These are phyloP conservation scores for Cochlearius cochlearius DNA, from an alignment of 2,113 vertebrate species.

Conservation along the genomic window DNA sequence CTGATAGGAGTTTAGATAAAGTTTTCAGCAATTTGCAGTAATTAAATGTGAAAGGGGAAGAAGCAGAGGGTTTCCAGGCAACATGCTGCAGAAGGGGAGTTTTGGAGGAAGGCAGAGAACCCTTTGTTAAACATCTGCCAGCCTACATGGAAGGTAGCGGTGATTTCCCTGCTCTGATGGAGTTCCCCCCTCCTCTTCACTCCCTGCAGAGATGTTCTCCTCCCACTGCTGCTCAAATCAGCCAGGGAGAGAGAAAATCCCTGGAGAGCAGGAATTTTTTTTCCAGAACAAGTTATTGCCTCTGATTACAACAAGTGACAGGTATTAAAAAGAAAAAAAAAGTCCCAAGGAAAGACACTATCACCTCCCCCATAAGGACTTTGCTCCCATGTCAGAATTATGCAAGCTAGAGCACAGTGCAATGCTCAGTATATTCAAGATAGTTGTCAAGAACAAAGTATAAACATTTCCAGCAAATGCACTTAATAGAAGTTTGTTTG, in stretches of 20 bases:
- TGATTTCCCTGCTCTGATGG: neutral
- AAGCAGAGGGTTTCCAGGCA: constrained; percentile 43
- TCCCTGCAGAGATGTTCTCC: neutral
- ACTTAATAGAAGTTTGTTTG: constrained; percentile 49
- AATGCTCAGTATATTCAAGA: constrained; percentile 12
- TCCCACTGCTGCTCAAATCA: neutral
- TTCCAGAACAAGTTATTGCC: neutral
- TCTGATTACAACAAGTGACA: neutral
- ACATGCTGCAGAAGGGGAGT: constrained; percentile 35
- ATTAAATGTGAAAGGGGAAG: constrained; percentile 59
- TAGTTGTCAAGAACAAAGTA: constrained; percentile 51
- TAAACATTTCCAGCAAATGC: constrained; percentile 60
- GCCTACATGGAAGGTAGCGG: neutral
- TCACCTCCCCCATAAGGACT: constrained; percentile 28
- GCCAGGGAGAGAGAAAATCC: neutral
- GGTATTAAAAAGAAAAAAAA: neutral
- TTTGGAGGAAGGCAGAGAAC: constrained; percentile 50
- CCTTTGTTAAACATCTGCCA: constrained; percentile 23
- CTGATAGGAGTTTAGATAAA: constrained; percentile 53
- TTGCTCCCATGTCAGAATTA: constrained; percentile 45
- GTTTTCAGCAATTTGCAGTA: constrained; percentile 52
- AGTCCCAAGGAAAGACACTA: neutral
- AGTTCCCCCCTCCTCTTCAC: neutral
- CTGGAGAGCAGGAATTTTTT: neutral
- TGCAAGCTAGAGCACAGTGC: constrained; percentile 44